phyloP scores from a whole-genome alignment of 2,113 vertebrate genomes.

The Saccopteryx leptura region DNA sequence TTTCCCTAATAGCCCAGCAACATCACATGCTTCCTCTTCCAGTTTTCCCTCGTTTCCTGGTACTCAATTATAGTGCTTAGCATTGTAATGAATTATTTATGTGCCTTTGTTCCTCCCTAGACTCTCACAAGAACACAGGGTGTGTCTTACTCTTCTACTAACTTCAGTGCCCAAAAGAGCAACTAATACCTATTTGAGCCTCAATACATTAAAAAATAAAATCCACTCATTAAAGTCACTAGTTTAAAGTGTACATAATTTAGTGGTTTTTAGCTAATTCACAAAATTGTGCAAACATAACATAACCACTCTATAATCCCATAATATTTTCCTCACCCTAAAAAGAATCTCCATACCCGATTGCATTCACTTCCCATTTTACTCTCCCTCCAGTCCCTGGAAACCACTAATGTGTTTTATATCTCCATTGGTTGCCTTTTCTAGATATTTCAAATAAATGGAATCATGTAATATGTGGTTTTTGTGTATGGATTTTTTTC shows the following conservation, averaged over 20 bases:
- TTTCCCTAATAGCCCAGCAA: conserved; percentile 56
- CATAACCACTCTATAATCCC: neutral
- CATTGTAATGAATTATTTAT: neutral
- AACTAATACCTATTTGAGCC: neutral
- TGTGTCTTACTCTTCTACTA: neutral
- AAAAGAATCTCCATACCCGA: neutral
- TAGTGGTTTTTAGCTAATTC: conserved; percentile 16
- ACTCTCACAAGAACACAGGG: neutral
- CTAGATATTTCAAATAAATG: neutral
- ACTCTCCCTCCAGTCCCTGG: neutral
- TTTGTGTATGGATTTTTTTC: neutral
- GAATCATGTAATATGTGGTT: neutral
- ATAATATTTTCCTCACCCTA: neutral
- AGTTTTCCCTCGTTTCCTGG: neutral
- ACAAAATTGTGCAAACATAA: neutral
- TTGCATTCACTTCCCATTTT: neutral
- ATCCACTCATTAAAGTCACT: neutral
- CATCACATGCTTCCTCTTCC: neutral
- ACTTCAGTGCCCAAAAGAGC: neutral
- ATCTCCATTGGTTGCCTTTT: neutral
- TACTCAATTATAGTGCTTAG: neutral
- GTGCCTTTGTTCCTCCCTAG: neutral
- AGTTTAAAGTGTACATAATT: neutral
- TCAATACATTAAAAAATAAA: neutral
- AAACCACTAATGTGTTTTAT: neutral